Percentiles rank a stretch among this genome's conserved stretches.
These are phyloP conservation scores for Malthinus flaveolus DNA, from an alignment of 2,888 invertebrate genomes.

Conservation along the genomic window DNA sequence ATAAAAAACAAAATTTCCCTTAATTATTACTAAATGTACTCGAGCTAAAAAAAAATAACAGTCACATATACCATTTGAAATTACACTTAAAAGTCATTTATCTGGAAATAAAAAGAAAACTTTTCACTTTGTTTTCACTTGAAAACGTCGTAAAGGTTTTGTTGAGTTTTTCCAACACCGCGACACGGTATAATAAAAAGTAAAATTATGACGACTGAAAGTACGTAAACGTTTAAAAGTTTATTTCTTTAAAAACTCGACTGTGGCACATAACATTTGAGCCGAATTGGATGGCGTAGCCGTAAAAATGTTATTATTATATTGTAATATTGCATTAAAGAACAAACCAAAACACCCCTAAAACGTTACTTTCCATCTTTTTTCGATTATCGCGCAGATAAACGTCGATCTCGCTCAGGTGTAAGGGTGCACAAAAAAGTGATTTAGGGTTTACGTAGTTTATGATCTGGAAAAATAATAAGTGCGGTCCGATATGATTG, in stretches of 20 bases:
- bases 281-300: conserved; percentile 33
- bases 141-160: too few relatives aligned
- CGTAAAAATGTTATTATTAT: conserved; percentile 42
- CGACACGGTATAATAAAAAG: too few relatives aligned
- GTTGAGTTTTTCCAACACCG: too few relatives aligned
- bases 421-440: conserved; percentile 35
- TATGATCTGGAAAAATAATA: conserved; percentile 49
- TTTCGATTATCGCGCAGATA: conserved; percentile 33
- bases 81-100: too few relatives aligned
- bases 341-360: conserved; percentile 34
- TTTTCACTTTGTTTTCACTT: too few relatives aligned
- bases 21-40: too few relatives aligned
- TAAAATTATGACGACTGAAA: too few relatives aligned
- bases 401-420: conserved; percentile 34
- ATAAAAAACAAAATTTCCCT: too few relatives aligned
- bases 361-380: conserved; percentile 35
- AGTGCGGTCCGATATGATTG: conserved; percentile 48
- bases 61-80: too few relatives aligned
- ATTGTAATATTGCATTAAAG: conserved; percentile 42
- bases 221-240: not conserved
- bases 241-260: conserved; percentile 15
- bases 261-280: conserved; percentile 21
- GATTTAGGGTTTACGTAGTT: conserved; percentile 44
- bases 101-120: too few relatives aligned
- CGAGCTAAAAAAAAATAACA: too few relatives aligned